Conservation (phyloP, 2,888 invertebrate species). For the Coecobrya sp. region DNA sequence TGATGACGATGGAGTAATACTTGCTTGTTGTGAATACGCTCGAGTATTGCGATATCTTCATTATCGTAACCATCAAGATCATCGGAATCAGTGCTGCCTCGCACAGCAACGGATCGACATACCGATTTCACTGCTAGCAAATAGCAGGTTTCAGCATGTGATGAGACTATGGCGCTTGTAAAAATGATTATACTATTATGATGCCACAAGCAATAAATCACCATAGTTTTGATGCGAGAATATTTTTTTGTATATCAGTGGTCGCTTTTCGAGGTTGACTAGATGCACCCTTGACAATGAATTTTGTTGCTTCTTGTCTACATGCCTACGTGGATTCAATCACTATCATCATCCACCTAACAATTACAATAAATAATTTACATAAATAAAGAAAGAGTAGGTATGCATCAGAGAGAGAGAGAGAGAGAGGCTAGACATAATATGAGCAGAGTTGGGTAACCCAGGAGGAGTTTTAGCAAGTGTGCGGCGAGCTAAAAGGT, state of each 20-base stretch:
- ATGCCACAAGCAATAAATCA: slow-evolving; percentile 77
- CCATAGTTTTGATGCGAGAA: slow-evolving; percentile 56
- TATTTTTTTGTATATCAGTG: slow-evolving; percentile 30
- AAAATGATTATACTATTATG: slow-evolving; percentile 60
- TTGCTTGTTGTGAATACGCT: slow-evolving; percentile 24
- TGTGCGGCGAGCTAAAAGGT: not conserved
- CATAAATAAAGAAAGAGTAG: slow-evolving; percentile 32
- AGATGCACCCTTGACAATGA: slow-evolving; percentile 81
- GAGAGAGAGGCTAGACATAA: slow-evolving; percentile 30
- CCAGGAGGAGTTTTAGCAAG: slow-evolving; percentile 18
- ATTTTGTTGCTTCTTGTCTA: slow-evolving; percentile 47
- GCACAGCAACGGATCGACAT: not conserved
- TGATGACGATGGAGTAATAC: slow-evolving; percentile 71
- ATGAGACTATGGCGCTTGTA: slow-evolving; percentile 21
- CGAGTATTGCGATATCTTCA: slow-evolving; percentile 78
- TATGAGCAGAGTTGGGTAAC: slow-evolving; percentile 51
- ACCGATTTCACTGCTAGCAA: slow-evolving; percentile 5
- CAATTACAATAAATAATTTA: slow-evolving; percentile 46
- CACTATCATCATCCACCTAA: slow-evolving; percentile 10
- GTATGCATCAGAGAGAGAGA: not conserved
- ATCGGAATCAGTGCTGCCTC: slow-evolving; percentile 49
- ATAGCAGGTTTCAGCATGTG: slow-evolving; percentile 33
- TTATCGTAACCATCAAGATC: slow-evolving; percentile 75
- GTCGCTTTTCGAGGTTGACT: slow-evolving; percentile 77
- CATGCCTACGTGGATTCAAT: slow-evolving; percentile 3